Base-by-base conservation (phyloP, 2,797 vertebrate genomes). In the Phoxinus dragarum region DNA sequence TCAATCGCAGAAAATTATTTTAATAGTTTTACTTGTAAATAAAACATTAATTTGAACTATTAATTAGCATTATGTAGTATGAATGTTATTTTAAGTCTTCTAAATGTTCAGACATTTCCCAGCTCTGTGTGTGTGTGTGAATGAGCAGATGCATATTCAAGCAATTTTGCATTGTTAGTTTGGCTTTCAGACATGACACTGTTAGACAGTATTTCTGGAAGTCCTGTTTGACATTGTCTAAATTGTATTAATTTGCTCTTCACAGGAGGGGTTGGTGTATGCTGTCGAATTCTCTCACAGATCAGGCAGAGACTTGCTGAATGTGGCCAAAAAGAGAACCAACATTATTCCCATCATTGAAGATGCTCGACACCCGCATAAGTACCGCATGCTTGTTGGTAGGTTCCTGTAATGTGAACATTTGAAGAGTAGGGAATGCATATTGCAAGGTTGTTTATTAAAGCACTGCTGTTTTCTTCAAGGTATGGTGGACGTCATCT, bases 401-500 rank as follows among this genome's bases (percentile, higher is more conserved):
- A 92, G 88, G 96, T 90, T 68, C 3, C 17, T 5, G 10, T 66
- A 42, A 49, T 19, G 8, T 19, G 31, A 47, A 14, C 27, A 23
- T 11, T 12, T 17, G 7, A 36, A 17, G 31, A n/a, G 0, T 12
- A 56, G 42, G 40, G 4, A 42, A 31, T 16, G 38, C 40, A 6
- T 38, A 38, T 23, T 27, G 10, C 6, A 8, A 42, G 36, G 7
- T 23, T 36, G 7, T 74, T 59, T 56, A 42, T n/a, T 47, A 23
- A 59, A 66, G 23, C 31, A 5, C 2, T 40, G 6, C 38, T 59
- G 19, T 49, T 44, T 27, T 68, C 36, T 80, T 82, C 9, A 86
- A 98, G 97, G 97, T 0, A 98, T 98, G 97, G 97, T 98, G 80
- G 97, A 98, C n/a, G 97, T 98, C 6, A 97, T 98, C 79, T 98